Conservation (phyloP, 2,888 invertebrate genomes). For the Meta bourneti region DNA sequence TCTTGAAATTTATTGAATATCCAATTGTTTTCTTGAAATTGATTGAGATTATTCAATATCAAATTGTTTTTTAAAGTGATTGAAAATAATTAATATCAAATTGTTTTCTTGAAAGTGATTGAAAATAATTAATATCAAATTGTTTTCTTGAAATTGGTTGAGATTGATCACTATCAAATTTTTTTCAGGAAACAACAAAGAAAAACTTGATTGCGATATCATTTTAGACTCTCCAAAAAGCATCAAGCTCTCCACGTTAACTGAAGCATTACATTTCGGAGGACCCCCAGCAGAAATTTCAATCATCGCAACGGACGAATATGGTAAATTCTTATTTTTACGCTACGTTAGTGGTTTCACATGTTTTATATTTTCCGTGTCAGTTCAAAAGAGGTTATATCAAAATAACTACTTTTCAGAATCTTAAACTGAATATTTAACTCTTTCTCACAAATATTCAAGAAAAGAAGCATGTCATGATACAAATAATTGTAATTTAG, state of each 20-base stretch:
- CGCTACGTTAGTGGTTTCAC: too few species aligned
- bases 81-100: background rate
- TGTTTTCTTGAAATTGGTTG: too few species aligned
- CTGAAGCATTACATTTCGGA: background rate
- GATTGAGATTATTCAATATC: too few species aligned
- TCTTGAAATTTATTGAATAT: too few species aligned
- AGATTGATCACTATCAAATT: background rate
- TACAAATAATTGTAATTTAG: too few species aligned
- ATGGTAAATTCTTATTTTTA: conserved; percentile 10
- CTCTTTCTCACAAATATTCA: too few species aligned
- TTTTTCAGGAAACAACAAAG: background rate
- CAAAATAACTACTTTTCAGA: too few species aligned
- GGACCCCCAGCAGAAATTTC: background rate
- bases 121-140: background rate
- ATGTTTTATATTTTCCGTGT: background rate
- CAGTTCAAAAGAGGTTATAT: background rate
- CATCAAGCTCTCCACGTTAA: background rate
- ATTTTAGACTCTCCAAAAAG: conserved; percentile 27
- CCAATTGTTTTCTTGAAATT: too few species aligned
- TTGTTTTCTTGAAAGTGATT: background rate
- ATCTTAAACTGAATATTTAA: too few species aligned
- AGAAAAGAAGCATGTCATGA: too few species aligned
- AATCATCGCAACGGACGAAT: conserved; percentile 28
- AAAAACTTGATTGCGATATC: conserved; percentile 11
- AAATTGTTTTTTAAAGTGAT: too few species aligned